A percentile compares a stretch with the other conserved stretches of the same genome.
These are phyloP conservation scores for Melanocharis versteri DNA, from an alignment of 2,113 vertebrate species.

Conservation along the genomic window DNA sequence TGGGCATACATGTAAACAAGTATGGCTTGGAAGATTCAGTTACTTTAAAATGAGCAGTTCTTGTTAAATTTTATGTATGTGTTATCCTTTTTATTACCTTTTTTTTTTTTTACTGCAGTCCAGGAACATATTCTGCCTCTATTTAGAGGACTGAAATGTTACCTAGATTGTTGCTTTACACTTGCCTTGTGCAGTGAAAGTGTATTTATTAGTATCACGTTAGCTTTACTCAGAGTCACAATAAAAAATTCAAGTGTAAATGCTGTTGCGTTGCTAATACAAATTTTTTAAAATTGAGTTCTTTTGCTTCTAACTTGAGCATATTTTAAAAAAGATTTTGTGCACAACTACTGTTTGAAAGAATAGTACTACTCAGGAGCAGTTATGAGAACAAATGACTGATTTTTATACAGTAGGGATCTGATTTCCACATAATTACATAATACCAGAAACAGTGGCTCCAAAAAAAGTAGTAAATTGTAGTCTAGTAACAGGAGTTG, in stretches of 20 bases:
- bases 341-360: neutral
- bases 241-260: neutral
- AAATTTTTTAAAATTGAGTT: fast-evolving
- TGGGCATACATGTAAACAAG: neutral
- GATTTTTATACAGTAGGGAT: neutral
- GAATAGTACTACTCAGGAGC: neutral
- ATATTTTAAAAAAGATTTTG: neutral
- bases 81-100: neutral
- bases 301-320: neutral
- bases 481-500: neutral
- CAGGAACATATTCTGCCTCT: neutral
- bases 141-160: neutral
- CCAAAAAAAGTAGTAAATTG: neutral
- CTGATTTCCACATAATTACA: neutral
- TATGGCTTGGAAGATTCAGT: neutral
- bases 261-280: neutral
- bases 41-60: neutral
- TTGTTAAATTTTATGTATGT: neutral
- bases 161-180: neutral
- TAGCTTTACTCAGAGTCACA: neutral
- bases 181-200: neutral
- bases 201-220: neutral
- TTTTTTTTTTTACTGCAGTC: neutral
- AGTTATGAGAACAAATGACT: neutral
- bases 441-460: neutral